Base-by-base conservation (phyloP, 2,888 invertebrate species). In the Disparrhopalites patrizii region DNA sequence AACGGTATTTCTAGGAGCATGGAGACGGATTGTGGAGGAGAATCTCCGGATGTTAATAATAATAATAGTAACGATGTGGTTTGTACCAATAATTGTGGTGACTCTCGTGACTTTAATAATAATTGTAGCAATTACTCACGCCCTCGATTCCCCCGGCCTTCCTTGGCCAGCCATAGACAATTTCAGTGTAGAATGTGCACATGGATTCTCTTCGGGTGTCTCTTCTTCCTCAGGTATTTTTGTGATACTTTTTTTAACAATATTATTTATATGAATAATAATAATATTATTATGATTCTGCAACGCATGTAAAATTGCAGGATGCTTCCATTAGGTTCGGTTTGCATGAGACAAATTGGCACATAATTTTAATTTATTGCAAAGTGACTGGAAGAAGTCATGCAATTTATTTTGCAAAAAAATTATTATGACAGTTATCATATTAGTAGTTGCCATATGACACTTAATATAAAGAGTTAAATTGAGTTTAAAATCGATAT, bases 211-310 rank as follows among this genome's bases (percentile, higher is more conserved):
- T 52, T 66, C 27, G 62, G 54, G 27, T 65, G 57, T 47, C 57
- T 69, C 36, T 33, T 67, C n/a, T 65, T 69, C 52, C 55, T 67
- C 36, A 62, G 65, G 69, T 69, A 62, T 65, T 47, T 47, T n/a
- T n/a, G n/a, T n/a, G n/a, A n/a, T n/a, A n/a, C n/a, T n/a, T n/a
- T n/a, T n/a, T n/a, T n/a, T n/a, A n/a, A n/a, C n/a, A n/a, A n/a
- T n/a, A n/a, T n/a, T n/a, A n/a, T n/a, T n/a, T n/a, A 36, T 36
- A 36, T 36, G 15, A 36, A 36, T 36, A 7, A 36, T 36, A 15
- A 36, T 15, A 36, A 36, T 10, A 15, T 7, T 50, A 50, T 18
- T 50, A 20, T 50, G 50, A n/a, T n/a, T 36, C 7, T 36, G 15
- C 36, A 36, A 36, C 36, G n/a, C n/a, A n/a, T n/a, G n/a, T n/a